Evolutionary conservation across 2,888 invertebrate genomes (phyloP).

Genomic region (Drosophila neoperkinsi): DNA sequence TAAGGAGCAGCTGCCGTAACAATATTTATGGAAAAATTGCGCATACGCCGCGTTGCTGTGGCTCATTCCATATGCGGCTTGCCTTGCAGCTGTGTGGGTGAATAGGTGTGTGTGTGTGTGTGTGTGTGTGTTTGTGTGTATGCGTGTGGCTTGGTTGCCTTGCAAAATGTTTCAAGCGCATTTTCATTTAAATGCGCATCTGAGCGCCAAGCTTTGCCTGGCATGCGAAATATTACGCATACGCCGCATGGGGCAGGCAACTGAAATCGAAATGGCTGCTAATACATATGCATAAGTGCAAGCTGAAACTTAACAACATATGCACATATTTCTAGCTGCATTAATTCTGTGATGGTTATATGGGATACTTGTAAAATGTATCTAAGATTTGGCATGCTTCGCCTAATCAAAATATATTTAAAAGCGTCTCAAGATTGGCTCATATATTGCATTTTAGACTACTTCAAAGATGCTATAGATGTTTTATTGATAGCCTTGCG

Average conservation of each 20-base stretch:
- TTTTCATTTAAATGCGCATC: constrained; percentile 34
- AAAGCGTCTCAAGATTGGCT: background rate
- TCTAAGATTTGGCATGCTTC: background rate
- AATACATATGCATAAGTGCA: background rate
- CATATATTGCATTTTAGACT: background rate
- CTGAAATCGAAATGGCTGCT: constrained; percentile 17
- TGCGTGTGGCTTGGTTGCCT: constrained; percentile 1
- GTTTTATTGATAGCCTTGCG: background rate
- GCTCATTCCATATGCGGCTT: constrained; percentile 5
- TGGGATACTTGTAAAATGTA: background rate
- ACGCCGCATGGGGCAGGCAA: constrained; percentile 37
- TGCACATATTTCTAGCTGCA: background rate
- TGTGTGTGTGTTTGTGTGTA: constrained; percentile 6
- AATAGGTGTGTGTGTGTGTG: constrained; percentile 1
- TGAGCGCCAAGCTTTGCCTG: constrained; percentile 36
- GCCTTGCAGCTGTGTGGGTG: background rate
- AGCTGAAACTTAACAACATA: background rate
- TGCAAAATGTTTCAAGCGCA: constrained; percentile 35
- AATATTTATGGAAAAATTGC: constrained; percentile 64
- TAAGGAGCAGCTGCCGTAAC: constrained; percentile 46
- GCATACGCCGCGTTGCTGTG: constrained; percentile 54
- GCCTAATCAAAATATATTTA: background rate
- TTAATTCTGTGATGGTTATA: background rate
- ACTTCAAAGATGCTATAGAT: background rate
- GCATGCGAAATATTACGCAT: constrained; percentile 54